Conservation (phyloP, 2,113 vertebrate genomes). For the Heptranchias perlo region DNA sequence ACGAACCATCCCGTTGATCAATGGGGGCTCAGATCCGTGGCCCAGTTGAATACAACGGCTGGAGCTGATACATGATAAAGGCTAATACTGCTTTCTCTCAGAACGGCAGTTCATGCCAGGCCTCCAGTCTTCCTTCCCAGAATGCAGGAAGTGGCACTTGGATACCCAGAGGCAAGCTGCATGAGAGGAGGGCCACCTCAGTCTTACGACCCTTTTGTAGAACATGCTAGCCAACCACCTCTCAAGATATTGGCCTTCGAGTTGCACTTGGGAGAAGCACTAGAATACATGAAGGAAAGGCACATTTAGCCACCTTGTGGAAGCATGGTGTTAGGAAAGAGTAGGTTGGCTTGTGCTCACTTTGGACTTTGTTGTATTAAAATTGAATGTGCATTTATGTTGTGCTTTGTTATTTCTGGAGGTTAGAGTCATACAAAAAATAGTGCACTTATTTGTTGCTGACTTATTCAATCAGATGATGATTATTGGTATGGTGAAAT, state of each 20-base stretch:
- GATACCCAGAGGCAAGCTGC: background rate
- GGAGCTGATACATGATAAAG: background rate
- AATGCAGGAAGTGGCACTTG: background rate
- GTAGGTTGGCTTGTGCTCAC: background rate
- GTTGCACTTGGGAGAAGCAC: background rate
- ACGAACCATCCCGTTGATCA: background rate
- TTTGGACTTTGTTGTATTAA: too few species aligned
- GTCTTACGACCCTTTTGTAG: background rate
- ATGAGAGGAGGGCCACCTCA: background rate
- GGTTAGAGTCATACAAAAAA: background rate
- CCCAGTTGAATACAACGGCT: background rate
- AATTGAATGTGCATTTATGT: background rate
- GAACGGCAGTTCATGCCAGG: background rate
- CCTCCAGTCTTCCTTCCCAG: background rate
- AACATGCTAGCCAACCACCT: background rate
- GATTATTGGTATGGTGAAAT: background rate
- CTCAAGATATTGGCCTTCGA: background rate
- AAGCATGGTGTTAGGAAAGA: background rate
- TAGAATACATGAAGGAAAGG: background rate
- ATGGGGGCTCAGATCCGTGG: background rate
- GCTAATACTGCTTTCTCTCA: too few species aligned
- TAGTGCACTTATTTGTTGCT: background rate
- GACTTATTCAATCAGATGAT: background rate
- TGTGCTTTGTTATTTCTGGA: background rate
- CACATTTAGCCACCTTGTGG: background rate